Conservation (phyloP, 2,888 invertebrate genomes). For the Rhimphoctona megacephalus region DNA sequence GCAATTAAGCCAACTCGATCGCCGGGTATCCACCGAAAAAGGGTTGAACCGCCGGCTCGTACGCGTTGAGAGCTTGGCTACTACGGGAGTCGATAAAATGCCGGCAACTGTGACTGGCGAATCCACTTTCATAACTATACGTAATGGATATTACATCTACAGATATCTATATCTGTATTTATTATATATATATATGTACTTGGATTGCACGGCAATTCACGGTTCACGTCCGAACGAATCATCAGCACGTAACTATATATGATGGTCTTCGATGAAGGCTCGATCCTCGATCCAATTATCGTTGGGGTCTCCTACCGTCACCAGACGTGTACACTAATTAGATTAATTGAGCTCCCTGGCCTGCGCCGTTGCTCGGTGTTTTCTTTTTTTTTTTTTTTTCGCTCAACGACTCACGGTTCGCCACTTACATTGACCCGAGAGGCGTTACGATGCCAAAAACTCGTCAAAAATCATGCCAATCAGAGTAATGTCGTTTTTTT, state of each 20-base stretch:
- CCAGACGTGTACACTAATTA: conserved; percentile 51
- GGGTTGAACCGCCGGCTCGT: not conserved
- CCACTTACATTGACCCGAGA: not conserved
- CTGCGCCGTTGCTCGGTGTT: not conserved
- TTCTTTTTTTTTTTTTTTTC: not conserved
- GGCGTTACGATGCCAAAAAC: not conserved
- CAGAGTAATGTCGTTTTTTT: too few species aligned
- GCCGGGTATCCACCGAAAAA: conserved; percentile 4
- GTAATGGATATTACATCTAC: not conserved
- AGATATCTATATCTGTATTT: conserved; percentile 4
- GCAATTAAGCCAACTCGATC: conserved; percentile 58
- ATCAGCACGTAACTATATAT: conserved; percentile 31
- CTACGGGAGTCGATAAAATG: conserved; percentile 37
- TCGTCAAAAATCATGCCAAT: too few species aligned
- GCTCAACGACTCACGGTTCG: not conserved
- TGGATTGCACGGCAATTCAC: conserved; percentile 45
- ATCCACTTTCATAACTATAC: conserved; percentile 42
- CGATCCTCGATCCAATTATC: conserved; percentile 62
- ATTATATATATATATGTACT: conserved; percentile 26
- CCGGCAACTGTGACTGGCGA: conserved; percentile 38
- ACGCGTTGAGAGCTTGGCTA: conserved; percentile 9
- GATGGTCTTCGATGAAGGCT: conserved; percentile 51
- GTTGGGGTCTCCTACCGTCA: conserved; percentile 39
- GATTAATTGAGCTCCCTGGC: conserved; percentile 42
- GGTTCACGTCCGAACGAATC: conserved; percentile 55